Base-by-base conservation (phyloP, 2,113 vertebrate genomes). In the Conger conger region DNA sequence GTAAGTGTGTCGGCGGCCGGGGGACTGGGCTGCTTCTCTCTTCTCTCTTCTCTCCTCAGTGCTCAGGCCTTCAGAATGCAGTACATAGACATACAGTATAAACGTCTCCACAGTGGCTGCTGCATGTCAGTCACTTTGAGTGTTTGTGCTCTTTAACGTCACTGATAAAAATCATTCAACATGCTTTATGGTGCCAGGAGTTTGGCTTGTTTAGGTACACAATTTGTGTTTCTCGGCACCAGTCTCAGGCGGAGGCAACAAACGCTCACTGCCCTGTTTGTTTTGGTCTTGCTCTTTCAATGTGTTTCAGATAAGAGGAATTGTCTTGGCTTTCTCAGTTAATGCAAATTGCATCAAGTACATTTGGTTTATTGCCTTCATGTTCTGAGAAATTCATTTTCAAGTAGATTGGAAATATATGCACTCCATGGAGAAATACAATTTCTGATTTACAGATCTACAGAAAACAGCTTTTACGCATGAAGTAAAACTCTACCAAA, bases 151-250 rank as follows among this genome's bases (percentile, higher is more conserved):
- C 85, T 82, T 73, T 68, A 37, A 7, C 40, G 23, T 76, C 68
- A 5, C 38, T 18, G 53, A 33, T 11, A 83, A 77, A 42, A 76
- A 16, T 54, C 8, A 68, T 82, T 82, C 38, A 35, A 27, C 45
- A 82, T 81, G 4, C 38, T 76, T 92, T 93, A 88, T 88, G 45
- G 86, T 84, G 91, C 92, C 93, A 93, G 91, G 82, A 86, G 77
- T 90, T 93, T 91, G 86, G 94, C 92, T 94, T 91, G 91, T 93
- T 93, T 91, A 90, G 90, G 92, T 89, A 90, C 90, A 91, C 93
- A 93, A 91, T 91, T 91, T 94, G 93, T 91, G 90, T 91, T 79
- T 89, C 89, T 92, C 94, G 93, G 92, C 93, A 86, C 90, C 83
- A 85, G 76, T 86, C 91, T 91, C 88, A 79, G 90, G 85, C 81